phyloP scores from a whole-genome alignment of 2,888 invertebrate species.

The Quadriops clusia region DNA sequence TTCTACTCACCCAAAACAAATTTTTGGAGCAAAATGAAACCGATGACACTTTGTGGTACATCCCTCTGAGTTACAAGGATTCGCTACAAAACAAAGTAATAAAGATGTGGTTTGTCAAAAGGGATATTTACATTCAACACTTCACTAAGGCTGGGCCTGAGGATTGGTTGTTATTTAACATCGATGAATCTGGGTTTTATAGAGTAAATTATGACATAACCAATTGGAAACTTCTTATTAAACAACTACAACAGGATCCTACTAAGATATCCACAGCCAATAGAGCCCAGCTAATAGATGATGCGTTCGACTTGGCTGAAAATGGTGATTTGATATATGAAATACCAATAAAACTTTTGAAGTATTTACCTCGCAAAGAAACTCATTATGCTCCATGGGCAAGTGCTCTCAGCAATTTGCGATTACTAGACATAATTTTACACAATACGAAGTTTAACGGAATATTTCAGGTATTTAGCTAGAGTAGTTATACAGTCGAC shows the following conservation, averaged over 20 bases:
- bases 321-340: conserved; percentile 45
- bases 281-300: conserved; percentile 61
- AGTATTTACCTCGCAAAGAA: conserved; percentile 50
- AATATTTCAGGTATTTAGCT: conserved; percentile 26
- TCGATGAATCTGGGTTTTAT: conserved; percentile 49
- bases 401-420: conserved; percentile 44
- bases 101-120: too few species aligned
- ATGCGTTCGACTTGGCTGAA: conserved; percentile 55
- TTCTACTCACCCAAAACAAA: conserved; percentile 40
- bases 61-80: conserved; percentile 46
- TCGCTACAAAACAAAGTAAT: conserved; percentile 6
- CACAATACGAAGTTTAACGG: conserved; percentile 41
- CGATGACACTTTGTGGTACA: conserved; percentile 40
- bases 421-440: conserved; percentile 40
- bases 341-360: conserved; percentile 49
- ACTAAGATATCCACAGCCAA: conserved; percentile 45
- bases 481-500: conserved; percentile 3
- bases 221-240: conserved; percentile 45
- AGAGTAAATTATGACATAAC: conserved; percentile 48
- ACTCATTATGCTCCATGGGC: conserved; percentile 58
- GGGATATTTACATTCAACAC: too few species aligned
- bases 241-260: conserved; percentile 34
- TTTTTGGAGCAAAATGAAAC: conserved; percentile 25
- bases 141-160: conserved; percentile 21
- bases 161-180: conserved; percentile 50